These are phyloP conservation scores for Arothron firmamentum DNA, from an alignment of 2,113 vertebrate species.

Conservation along the genomic window DNA sequence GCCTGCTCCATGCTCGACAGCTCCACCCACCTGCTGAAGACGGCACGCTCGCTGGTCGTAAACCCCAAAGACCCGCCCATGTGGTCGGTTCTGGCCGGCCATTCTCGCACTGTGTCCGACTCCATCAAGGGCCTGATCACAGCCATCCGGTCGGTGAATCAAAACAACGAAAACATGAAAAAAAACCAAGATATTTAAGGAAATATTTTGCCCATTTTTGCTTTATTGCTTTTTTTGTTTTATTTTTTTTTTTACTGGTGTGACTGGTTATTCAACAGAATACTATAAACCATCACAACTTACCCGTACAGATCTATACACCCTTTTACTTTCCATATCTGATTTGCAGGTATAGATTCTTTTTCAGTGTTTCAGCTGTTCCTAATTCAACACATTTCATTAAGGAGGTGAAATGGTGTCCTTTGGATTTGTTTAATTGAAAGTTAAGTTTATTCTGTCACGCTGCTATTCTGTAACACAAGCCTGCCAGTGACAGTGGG, in stretches of 20 bases:
- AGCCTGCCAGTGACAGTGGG: too few species aligned
- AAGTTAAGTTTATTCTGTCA: too few species aligned
- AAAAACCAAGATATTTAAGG: not conserved
- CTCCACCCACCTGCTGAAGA: slow-evolving; percentile 87
- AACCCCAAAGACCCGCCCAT: slow-evolving; percentile 97
- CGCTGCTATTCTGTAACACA: too few species aligned
- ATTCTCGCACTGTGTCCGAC: slow-evolving; percentile 95
- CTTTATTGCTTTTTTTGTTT: slow-evolving; percentile 13
- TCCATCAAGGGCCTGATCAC: slow-evolving; percentile 98
- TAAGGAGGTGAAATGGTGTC: too few species aligned
- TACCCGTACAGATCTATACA: too few species aligned
- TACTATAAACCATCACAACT: too few species aligned
- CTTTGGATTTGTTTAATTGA: too few species aligned
- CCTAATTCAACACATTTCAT: too few species aligned
- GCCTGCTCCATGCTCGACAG: slow-evolving; percentile 95
- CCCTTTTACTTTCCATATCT: too few species aligned
- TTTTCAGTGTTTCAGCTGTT: too few species aligned
- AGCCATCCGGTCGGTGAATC: slow-evolving; percentile 85
- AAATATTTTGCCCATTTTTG: slow-evolving; percentile 8
- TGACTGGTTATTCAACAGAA: too few species aligned
- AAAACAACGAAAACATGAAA: not conserved
- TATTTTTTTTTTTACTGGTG: not conserved
- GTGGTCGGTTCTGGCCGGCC: slow-evolving; percentile 92
- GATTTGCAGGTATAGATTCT: too few species aligned
- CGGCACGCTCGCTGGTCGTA: slow-evolving; percentile 90